Evolutionary conservation across 2,113 vertebrate species (phyloP).

Genomic region (Nycticebus coucang): DNA sequence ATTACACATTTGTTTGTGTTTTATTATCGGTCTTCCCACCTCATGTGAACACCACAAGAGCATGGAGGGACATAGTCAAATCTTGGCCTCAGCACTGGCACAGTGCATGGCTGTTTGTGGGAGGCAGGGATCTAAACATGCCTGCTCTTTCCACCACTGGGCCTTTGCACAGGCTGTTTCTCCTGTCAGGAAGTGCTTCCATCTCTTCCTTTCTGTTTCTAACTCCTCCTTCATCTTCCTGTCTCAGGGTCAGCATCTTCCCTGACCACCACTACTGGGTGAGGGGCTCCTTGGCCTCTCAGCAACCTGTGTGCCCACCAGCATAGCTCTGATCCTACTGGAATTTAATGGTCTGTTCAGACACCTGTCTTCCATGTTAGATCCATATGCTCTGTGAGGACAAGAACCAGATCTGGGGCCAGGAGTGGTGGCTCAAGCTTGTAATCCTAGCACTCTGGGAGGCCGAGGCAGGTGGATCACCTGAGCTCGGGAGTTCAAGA

Average conservation of each 20-base stretch:
- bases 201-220: neutral
- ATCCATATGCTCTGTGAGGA: neutral
- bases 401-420: neutral
- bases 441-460: too few species aligned
- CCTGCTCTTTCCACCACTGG: neutral
- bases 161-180: neutral
- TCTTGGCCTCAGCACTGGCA: neutral
- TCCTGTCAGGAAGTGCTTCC: neutral
- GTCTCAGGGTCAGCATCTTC: neutral
- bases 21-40: neutral
- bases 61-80: neutral
- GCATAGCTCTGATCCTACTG: neutral
- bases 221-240: neutral
- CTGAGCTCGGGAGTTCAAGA: too few species aligned
- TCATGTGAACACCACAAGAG: neutral
- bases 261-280: neutral
- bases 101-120: neutral
- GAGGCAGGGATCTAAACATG: neutral
- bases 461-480: too few species aligned
- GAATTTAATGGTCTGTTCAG: neutral
- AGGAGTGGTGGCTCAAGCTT: too few species aligned
- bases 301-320: neutral
- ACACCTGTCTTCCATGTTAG: neutral
- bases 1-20: neutral
- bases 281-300: neutral